phyloP scores from a whole-genome alignment of 1,140 invertebrate species.

The Chironomus tepperi region DNA sequence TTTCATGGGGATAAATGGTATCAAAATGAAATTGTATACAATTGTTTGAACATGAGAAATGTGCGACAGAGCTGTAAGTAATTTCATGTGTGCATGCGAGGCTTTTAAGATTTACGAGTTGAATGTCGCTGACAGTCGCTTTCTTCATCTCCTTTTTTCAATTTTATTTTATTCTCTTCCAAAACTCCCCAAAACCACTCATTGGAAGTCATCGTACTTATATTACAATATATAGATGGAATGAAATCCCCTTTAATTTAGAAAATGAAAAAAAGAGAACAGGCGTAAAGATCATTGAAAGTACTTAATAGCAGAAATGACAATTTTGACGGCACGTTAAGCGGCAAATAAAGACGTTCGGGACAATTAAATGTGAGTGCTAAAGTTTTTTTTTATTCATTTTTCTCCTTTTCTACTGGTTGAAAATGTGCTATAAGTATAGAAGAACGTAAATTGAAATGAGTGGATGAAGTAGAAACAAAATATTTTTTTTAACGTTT shows the following conservation, averaged over 20 bases:
- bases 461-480: neutral
- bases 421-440: too few species aligned
- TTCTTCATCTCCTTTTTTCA: neutral
- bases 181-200: neutral
- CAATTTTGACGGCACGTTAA: neutral
- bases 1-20: neutral
- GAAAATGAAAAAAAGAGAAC: neutral
- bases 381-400: too few species aligned
- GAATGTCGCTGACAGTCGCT: constrained; percentile 10
- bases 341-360: neutral
- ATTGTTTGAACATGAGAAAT: neutral
- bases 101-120: constrained; percentile 1
- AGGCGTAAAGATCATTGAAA: neutral
- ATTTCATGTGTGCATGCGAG: neutral
- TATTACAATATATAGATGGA: neutral
- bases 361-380: constrained; percentile 19
- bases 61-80: neutral
- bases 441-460: neutral
- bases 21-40: neutral
- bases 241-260: neutral
- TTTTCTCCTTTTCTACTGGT: too few species aligned
- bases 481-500: neutral
- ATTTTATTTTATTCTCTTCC: neutral
- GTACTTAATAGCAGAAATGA: neutral
- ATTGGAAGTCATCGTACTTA: neutral